Evolutionary conservation across 2,888 invertebrate species (phyloP), one percentile per base, ranked within the genome.

Genomic region (Gnatocerus cornutus): DNA sequence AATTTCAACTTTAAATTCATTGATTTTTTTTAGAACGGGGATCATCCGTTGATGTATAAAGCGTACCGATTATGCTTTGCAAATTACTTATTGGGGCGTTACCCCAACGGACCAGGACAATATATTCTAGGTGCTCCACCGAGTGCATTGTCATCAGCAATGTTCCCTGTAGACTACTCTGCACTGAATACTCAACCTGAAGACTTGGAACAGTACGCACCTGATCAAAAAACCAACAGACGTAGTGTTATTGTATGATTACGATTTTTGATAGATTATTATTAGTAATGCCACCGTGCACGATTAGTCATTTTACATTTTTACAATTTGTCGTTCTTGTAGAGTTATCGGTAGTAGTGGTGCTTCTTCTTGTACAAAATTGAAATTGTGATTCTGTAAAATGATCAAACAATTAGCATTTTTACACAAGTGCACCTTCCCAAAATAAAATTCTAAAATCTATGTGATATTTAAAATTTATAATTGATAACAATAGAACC

Each of bases 131-230:
- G 92, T 12, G 89, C 89, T 4, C 86, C 89, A 1, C 87, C 88
- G 74, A 87, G 86, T 73, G 84, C 88, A 14, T 81, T 87, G 8
- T 88, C 87, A 2, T 88, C 87, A 58, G 88, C 88, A 1, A 88
- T 89, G 8, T 93, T 92, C 80, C 92, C 92, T 1, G 90, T 93
- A 59, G 92, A 93, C 86, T 92, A 93, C 84, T 91, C 91, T 78
- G 92, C 92, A 21, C 86, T 92, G 72, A 92, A 91, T 84, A 89
- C 91, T 1, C 89, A 91, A 76, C 90, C 90, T 67, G 90, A 89
- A 68, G 91, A 91, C 80, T 83, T 91, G 70, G 92, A 92, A 83
- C 90, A 91, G 72, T 92, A 92, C 78, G 88, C 86, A 74, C 91
- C 91, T 3, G 89, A 90, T 80, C 90, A 89, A 77, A 90, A 90